Conservation (phyloP, 2,797 vertebrate genomes). For the Propithecus perrieri region DNA sequence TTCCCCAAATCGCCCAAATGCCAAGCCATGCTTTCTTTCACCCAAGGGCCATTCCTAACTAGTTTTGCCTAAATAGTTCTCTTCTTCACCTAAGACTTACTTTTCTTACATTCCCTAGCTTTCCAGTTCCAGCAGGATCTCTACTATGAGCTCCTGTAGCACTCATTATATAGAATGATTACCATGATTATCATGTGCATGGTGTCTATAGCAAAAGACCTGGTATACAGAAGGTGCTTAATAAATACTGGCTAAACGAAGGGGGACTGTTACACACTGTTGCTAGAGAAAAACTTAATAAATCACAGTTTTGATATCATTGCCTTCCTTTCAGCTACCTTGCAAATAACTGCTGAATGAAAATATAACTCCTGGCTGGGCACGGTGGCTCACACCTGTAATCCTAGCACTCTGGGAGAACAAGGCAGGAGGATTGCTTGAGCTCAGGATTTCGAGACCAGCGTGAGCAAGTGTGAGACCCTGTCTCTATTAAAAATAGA, state of each 20-base stretch:
- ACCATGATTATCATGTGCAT: background rate
- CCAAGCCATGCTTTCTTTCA: background rate
- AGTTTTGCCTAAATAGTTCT: background rate
- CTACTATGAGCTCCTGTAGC: background rate
- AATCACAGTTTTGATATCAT: background rate
- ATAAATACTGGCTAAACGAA: background rate
- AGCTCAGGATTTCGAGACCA: no score
- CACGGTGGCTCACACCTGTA: no score
- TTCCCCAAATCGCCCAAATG: background rate
- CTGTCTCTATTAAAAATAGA: no score
- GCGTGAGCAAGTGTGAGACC: no score
- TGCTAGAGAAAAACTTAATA: background rate
- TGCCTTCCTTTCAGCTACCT: background rate
- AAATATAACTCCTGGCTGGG: background rate
- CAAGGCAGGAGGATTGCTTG: no score
- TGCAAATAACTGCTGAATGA: background rate
- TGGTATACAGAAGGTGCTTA: background rate
- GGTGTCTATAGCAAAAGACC: background rate
- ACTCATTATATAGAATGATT: background rate
- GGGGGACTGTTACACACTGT: background rate
- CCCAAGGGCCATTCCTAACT: background rate
- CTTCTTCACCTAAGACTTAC: background rate
- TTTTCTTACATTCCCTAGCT: background rate
- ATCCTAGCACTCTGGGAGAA: no score
- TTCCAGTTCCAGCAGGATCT: background rate